Base-by-base conservation (phyloP, 2,113 vertebrate genomes). In the Oxyura jamaicensis region DNA sequence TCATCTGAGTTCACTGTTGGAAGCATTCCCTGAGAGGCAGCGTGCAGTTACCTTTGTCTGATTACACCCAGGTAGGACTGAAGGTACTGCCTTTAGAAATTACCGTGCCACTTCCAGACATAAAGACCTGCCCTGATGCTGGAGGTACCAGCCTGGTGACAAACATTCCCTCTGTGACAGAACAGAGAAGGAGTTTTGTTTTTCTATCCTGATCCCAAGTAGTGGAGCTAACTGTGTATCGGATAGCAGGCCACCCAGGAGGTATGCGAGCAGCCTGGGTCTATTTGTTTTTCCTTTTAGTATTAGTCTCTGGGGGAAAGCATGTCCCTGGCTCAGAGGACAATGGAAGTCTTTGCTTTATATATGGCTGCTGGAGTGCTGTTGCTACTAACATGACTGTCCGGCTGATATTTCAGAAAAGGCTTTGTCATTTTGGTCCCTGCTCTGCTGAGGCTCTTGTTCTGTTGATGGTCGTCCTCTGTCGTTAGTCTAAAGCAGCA, bases 271-370 rank as follows among this genome's bases (percentile, higher is more conserved):
- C 76, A 67, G 65, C 52, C 78, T 1, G 21, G 25, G 11, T 69
- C 55, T 87, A 2, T 86, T 86, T 90, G 68, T 94, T 95, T 95
- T 91, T 84, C 79, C 93, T 97, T 96, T 87, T 74, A 89, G 90
- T 83, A 85, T 66, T 42, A 59, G 84, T 90, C 95, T 91, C 96
- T 82, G 63, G 96, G 96, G 96, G 50, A 33, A 92, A 92, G 55
- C 33, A 12, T 14, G 44, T 62, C 79, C 76, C 2, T 69, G 79
- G 59, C 86, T 97, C 76, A 84, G 73, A 95, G 76, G 95, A 91
- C 35, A 68, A 23, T 76, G 42, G 63, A 86, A 73, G 65, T 26
- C 72, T 95, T 88, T 75, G 72, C 86, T 88, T 95, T 91, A 65
- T 91, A 50, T 81, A 26, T 74, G 79, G 78, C 91, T 88, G 29